phyloP scores from a whole-genome alignment of 2,113 vertebrate genomes.

The Microtus richardsoni region DNA sequence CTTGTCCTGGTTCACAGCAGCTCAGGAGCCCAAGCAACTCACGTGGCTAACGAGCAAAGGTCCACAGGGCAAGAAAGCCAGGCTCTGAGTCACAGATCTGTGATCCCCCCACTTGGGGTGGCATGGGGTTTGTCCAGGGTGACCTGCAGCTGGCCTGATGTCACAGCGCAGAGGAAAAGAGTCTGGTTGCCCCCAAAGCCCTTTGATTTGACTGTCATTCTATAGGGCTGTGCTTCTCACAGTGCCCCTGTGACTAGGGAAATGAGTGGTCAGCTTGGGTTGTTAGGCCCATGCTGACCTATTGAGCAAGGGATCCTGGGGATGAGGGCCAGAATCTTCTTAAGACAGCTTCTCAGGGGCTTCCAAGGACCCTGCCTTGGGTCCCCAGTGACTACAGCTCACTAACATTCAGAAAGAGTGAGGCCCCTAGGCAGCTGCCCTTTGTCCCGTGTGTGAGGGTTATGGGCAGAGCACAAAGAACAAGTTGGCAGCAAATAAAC shows the following conservation, averaged over 20 bases:
- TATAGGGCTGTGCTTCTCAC: background rate
- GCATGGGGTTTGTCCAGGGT: background rate
- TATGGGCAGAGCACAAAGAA: background rate
- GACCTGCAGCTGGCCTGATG: rapidly evolving
- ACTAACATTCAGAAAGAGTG: no score
- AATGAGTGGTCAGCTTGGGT: background rate
- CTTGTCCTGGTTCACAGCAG: background rate
- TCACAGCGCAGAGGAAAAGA: background rate
- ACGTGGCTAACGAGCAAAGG: background rate
- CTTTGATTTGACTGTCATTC: background rate
- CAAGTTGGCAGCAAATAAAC: background rate
- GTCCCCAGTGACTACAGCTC: background rate
- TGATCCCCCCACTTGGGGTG: background rate
- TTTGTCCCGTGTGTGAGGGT: background rate
- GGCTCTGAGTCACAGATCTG: background rate
- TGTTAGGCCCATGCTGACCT: background rate
- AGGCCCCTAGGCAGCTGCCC: background rate
- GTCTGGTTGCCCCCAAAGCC: background rate
- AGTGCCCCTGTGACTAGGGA: rapidly evolving
- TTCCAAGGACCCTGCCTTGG: background rate
- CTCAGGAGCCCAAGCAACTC: background rate
- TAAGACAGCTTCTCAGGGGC: background rate
- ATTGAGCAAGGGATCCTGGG: background rate
- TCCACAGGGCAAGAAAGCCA: background rate
- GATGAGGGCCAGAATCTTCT: background rate